These are phyloP conservation scores for Cylloceria caligata DNA, from an alignment of 2,888 invertebrate species.

Conservation along the genomic window DNA sequence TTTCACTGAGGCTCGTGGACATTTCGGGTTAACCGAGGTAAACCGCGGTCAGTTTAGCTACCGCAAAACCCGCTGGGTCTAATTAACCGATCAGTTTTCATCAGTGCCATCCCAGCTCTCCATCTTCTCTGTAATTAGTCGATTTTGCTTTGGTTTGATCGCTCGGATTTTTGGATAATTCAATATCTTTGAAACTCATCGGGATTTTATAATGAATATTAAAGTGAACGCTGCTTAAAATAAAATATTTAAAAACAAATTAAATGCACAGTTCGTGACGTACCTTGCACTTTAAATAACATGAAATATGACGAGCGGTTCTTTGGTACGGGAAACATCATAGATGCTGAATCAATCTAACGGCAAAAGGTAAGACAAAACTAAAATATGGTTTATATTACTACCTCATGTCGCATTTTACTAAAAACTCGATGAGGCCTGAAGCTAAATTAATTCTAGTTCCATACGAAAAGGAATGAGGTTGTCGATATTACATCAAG, in stretches of 20 bases:
- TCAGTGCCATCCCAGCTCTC: constrained; percentile 10
- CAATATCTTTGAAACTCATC: neutral
- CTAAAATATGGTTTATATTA: neutral
- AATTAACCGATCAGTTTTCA: constrained; percentile 49
- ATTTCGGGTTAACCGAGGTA: constrained; percentile 13
- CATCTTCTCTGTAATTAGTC: constrained; percentile 2
- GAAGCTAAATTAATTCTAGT: neutral
- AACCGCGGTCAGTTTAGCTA: constrained; percentile 37
- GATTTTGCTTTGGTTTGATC: constrained; percentile 5
- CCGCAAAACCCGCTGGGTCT: constrained; percentile 36
- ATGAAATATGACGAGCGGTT: constrained; percentile 12
- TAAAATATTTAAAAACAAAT: neutral
- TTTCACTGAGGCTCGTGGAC: constrained; percentile 6
- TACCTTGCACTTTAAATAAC: constrained; percentile 16
- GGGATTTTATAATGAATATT: neutral
- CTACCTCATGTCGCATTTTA: neutral
- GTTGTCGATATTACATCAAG: no score
- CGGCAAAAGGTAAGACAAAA: constrained; percentile 25
- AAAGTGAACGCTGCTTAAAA: neutral
- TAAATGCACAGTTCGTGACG: constrained; percentile 1
- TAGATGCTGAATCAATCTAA: neutral
- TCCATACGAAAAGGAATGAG: no score
- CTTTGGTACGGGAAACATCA: constrained; percentile 1
- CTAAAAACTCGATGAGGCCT: neutral
- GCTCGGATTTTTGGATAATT: constrained; percentile 19